These are phyloP conservation scores for Chymomyza caudatula DNA, from an alignment of 2,888 invertebrate genomes.

Conservation along the genomic window DNA sequence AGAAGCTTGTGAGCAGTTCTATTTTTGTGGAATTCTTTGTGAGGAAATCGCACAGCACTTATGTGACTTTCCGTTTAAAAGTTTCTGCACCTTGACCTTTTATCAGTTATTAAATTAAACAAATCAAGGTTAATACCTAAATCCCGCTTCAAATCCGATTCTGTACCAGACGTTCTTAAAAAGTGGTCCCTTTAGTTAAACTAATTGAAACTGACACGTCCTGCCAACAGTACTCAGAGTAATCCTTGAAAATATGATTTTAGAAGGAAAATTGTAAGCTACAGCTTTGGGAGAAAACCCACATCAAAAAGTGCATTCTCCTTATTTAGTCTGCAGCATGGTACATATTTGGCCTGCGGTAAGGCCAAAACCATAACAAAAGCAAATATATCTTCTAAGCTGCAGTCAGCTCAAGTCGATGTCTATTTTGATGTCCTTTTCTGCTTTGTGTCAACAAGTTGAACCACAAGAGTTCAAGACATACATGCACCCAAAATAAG, in stretches of 20 bases:
- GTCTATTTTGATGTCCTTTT: constrained; percentile 22
- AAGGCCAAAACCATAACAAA: neutral
- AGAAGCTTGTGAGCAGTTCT: no score
- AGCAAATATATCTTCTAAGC: constrained; percentile 19
- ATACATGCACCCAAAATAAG: neutral
- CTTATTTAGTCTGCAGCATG: neutral
- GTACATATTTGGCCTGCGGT: neutral
- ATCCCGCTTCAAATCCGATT: neutral
- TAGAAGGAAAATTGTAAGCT: neutral
- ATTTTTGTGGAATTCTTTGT: no score
- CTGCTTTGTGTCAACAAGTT: neutral
- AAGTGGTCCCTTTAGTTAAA: neutral
- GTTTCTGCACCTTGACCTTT: no score
- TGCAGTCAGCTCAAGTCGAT: constrained; percentile 32
- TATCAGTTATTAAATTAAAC: no score
- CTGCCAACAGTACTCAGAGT: neutral
- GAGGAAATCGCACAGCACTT: no score
- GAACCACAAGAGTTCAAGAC: constrained; percentile 33
- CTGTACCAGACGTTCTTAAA: neutral
- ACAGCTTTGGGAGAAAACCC: constrained; percentile 14
- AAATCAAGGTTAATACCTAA: no score
- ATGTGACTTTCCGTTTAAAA: no score
- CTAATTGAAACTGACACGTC: neutral
- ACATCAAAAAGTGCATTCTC: constrained; percentile 35
- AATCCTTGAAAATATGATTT: neutral